Percentiles rank a stretch among this genome's conserved stretches.
Evolutionary conservation across 2,113 vertebrate genomes (phyloP).

Genomic region (Alethe castanea): DNA sequence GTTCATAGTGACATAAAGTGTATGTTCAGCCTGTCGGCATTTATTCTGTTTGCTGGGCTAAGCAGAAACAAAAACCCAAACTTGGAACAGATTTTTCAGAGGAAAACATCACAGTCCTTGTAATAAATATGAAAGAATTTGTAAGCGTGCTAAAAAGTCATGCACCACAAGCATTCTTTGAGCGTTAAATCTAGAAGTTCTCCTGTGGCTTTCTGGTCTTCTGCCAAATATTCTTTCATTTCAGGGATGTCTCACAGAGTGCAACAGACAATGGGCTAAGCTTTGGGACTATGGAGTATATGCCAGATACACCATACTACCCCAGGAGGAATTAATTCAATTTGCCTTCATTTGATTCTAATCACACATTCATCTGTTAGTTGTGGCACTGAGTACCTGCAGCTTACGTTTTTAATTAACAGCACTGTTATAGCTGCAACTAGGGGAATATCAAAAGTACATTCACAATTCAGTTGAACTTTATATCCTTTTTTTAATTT

Average conservation of each 20-base stretch:
- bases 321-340: constrained; percentile 38
- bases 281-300: background rate
- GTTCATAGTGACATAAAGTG: background rate
- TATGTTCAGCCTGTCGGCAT: background rate
- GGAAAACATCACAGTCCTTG: background rate
- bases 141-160: background rate
- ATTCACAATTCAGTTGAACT: background rate
- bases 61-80: background rate
- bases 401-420: constrained; percentile 46
- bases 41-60: background rate
- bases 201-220: background rate
- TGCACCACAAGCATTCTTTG: background rate
- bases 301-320: background rate
- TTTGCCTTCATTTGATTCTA: constrained; percentile 47
- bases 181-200: background rate
- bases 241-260: background rate
- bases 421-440: background rate
- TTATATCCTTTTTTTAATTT: background rate
- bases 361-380: constrained; percentile 46
- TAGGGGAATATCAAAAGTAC: constrained; percentile 24
- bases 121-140: background rate
- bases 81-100: background rate
- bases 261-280: background rate
- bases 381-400: background rate
- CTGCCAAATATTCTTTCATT: background rate